Evolutionary conservation across 2,113 vertebrate genomes (phyloP).

Genomic region (Nyctereutes procyonoides): DNA sequence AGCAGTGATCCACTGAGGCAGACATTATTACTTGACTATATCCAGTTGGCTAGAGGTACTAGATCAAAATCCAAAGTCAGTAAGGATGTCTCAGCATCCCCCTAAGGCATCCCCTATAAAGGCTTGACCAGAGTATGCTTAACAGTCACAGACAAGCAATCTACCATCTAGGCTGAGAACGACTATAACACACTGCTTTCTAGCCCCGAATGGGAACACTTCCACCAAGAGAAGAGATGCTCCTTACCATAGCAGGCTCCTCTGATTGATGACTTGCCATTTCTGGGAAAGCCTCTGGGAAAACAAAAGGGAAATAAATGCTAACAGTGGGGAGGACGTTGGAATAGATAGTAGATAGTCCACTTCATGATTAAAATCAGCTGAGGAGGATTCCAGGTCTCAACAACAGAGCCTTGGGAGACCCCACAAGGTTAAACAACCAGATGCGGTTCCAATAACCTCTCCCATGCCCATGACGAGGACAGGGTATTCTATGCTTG

Average conservation of each 20-base stretch:
- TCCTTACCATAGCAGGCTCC: constrained; percentile 91
- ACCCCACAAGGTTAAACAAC: not conserved
- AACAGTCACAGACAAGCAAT: not conserved
- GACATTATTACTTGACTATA: not conserved
- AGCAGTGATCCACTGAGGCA: not conserved
- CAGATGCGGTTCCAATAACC: not conserved
- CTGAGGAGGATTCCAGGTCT: not conserved
- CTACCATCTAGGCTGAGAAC: not conserved
- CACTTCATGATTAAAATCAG: not conserved
- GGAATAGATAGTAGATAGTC: not conserved
- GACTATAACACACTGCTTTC: not conserved
- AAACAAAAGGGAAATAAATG: constrained; percentile 66
- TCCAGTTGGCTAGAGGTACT: not conserved
- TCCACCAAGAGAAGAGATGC: not conserved
- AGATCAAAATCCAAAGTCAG: not conserved
- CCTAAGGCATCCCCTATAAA: not conserved
- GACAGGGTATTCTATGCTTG: not conserved
- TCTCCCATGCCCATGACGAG: not conserved
- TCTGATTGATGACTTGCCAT: constrained; percentile 96
- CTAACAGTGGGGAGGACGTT: not conserved
- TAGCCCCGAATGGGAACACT: not conserved
- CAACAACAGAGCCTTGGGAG: not conserved
- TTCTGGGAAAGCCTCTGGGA: constrained; percentile 94
- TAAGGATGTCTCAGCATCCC: not conserved
- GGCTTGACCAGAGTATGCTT: not conserved